Evolutionary conservation across 2,797 vertebrate species (phyloP), one percentile per base, ranked within the genome.

Genomic region (Chiroxiphia lanceolata): DNA sequence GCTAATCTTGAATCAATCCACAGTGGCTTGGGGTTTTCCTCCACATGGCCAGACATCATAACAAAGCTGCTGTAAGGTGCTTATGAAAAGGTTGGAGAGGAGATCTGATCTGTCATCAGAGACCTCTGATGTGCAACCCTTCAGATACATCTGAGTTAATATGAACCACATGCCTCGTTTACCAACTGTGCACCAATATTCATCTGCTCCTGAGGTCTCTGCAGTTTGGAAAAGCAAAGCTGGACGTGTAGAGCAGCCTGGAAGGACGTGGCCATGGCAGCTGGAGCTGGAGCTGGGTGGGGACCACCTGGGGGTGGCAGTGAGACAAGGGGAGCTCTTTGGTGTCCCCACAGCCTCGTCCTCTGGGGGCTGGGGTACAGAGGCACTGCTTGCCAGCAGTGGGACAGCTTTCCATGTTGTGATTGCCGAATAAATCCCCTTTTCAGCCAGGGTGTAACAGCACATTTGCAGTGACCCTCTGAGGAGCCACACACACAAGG

Each of bases 401-500:
- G 56, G 63, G 63, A 14, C 20, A 22, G 34, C 17, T 80, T 50
- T 19, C 48, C 54, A 2, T 15, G 64, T 40, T 59, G 42, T 2
- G 14, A 8, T 50, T 56, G 19, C 47, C 36, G 34, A 5, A 22
- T 19, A 45, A 42, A 50, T 11, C n/a, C 70, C 10, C 14, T 21
- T 47, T 36, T 21, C 40, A 65, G 64, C 26, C 10, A 0, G 17
- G 76, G 8, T 27, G 50, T 48, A 15, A 14, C 25, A 57, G 44
- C 48, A 9, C 3, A 0, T 15, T 34, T 12, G 54, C 51, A 40
- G 42, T 4, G 54, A 34, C 29, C 33, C 42, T n/a, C 42, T 15
- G 1, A 27, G 79, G 45, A 69, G 6, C 53, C 18, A 2, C 53
- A 0, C n/a, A n/a, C 38, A 1, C n/a, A 0, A 0, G 0, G 4